A percentile compares a stretch with the other conserved stretches of the same genome.
These are phyloP conservation scores for Hirtodrosophila trivittata DNA, from an alignment of 2,888 invertebrate species.

Conservation along the genomic window DNA sequence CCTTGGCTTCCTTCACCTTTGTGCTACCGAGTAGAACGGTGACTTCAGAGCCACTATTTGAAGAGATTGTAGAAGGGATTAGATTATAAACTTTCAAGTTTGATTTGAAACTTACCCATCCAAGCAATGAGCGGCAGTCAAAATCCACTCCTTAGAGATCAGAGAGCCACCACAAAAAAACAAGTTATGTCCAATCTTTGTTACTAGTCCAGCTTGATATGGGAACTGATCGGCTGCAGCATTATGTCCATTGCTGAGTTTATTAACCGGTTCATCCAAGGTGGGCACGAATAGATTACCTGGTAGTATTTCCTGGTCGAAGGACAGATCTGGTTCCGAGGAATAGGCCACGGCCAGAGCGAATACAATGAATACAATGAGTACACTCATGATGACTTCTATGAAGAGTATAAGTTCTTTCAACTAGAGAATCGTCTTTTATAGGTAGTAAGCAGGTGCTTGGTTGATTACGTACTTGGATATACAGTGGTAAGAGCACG, in stretches of 20 bases:
- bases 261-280: conserved; percentile 47
- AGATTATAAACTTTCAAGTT: background rate
- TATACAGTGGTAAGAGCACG: no score
- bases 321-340: conserved; percentile 57
- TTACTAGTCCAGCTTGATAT: conserved; percentile 75
- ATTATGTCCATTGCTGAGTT: conserved; percentile 69
- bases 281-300: conserved; percentile 47
- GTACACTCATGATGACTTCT: no score
- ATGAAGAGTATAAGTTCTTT: no score
- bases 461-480: no score
- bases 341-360: no score
- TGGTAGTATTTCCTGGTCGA: conserved; percentile 15
- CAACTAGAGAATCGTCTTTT: no score
- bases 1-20: conserved; percentile 36
- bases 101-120: conserved; percentile 53
- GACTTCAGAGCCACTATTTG: conserved; percentile 50
- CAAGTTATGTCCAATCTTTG: conserved; percentile 38
- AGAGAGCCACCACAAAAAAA: conserved; percentile 79
- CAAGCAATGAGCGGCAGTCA: conserved; percentile 77
- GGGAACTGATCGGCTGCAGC: no score
- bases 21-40: conserved; percentile 66
- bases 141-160: conserved; percentile 38
- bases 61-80: background rate
- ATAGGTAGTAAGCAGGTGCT: no score
- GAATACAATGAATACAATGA: no score